Base-by-base conservation (phyloP, 2,888 invertebrate species). In the Drosophila dives region DNA sequence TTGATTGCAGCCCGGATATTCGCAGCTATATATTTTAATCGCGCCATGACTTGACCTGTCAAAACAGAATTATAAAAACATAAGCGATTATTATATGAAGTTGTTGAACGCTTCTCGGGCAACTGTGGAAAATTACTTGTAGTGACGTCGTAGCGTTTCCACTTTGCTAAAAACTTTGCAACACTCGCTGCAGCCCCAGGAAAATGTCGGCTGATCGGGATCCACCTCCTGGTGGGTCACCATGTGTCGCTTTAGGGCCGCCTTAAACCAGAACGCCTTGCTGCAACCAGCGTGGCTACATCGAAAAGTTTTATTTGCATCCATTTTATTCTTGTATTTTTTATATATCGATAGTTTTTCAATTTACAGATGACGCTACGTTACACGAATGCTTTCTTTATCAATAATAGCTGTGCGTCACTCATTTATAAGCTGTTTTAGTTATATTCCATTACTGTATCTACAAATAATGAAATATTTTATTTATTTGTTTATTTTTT, bases 251-350 rank as follows among this genome's bases (percentile, higher is more conserved):
- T 49, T 72, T 12, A 78, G 7, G 1, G 81, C 73, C 2, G 77
- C 42, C 3, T 78, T 78, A 17, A 60, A 81, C 78, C 78, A 78
- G n/a, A 77, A 78, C 0, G 78, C 78, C 34, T 77, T 78, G 8
- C 20, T n/a, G n/a, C 78, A 78, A 0, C 63, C 81, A 1, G 49
- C 20, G 1, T 49, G 48, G 1, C 6, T 17, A 53, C 78, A 78
- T 36, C 33, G 60, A 29, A 65, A 81, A 3, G 17, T 23, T 15
- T 65, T 81, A 38, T 81, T 65, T n/a, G 38, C 63, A n/a, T 78
- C 78, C 78, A 78, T 78, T 32, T 49, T 11, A n/a, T 1, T 15
- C 29, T 36, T 38, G 10, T 34, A 0, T 8, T 20, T n/a, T 23
- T 12, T 2, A 3, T 20, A 3, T 40, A 11, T 56, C 42, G 56